These are phyloP conservation scores for Melinopterus prodromus DNA, from an alignment of 2,888 invertebrate species.

Conservation along the genomic window DNA sequence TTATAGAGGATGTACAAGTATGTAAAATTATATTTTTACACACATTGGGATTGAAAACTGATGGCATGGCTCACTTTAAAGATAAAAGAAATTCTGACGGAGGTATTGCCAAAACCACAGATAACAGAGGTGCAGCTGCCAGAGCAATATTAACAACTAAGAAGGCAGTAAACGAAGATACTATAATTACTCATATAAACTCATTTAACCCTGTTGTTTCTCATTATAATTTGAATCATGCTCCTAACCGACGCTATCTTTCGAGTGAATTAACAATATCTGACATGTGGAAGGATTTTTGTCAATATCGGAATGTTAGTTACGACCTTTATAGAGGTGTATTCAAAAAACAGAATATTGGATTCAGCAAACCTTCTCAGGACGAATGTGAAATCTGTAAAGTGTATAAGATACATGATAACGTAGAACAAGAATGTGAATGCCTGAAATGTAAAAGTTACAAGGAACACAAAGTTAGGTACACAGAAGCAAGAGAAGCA, in stretches of 20 bases:
- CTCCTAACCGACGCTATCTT: background rate
- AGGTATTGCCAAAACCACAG: slow-evolving; percentile 4
- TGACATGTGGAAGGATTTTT: background rate
- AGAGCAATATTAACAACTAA: background rate
- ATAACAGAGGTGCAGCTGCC: slow-evolving; percentile 4
- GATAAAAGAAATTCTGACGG: background rate
- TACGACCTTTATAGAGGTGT: slow-evolving; percentile 4
- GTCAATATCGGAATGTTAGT: background rate
- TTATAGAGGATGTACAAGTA: background rate
- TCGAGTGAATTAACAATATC: slow-evolving; percentile 4
- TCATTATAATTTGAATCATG: slow-evolving; percentile 4
- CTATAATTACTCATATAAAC: slow-evolving; percentile 4
- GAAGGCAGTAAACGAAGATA: background rate
- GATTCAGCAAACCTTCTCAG: background rate
- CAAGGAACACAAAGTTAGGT: slow-evolving; percentile 7
- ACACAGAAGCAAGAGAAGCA: slow-evolving; percentile 8
- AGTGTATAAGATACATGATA: slow-evolving; percentile 4
- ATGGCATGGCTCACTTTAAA: background rate
- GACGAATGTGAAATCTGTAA: background rate
- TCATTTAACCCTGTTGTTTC: slow-evolving; percentile 4
- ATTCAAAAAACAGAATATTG: slow-evolving; percentile 4
- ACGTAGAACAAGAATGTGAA: slow-evolving; percentile 6
- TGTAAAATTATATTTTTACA: slow-evolving; percentile 4
- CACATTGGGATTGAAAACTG: slow-evolving; percentile 4
- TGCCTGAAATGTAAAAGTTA: slow-evolving; percentile 6